Base-by-base conservation (phyloP, 2,888 invertebrate species). In the Euspilapteryx auroguttella region DNA sequence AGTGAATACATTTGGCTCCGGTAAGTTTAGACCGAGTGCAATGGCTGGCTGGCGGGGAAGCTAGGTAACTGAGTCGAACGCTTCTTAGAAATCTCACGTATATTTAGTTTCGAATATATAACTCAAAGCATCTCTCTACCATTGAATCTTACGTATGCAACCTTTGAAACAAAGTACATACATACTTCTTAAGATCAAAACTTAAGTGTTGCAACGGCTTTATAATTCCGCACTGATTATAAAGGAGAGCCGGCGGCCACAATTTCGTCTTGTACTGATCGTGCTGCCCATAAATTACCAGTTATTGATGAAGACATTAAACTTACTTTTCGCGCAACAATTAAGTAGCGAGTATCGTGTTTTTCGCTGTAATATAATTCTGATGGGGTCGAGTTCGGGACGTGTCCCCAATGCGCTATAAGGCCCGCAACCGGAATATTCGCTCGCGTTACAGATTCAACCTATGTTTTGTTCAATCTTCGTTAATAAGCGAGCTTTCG, bases 211-310 rank as follows among this genome's bases (percentile, higher is more conserved):
- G 59, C 59, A 58, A 63, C 54, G 57, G 62, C 57, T 64, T 71
- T 73, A 71, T 73, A 73, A 75, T 73, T 66, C 61, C 64, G 62
- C 61, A 61, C 65, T 73, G 73, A 75, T 75, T 75, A 71, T 71
- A 71, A 69, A 71, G 66, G 61, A 75, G 75, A 76, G 79, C 80
- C 80, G 78, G 78, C 78, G 79, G 78, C 79, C 77, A 78, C 78
- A 69, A 73, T 75, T 73, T 71, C 63, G 65, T 63, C 73, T 71
- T 69, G 71, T 68, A 66, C 52, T 50, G 66, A 61, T 69, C 75
- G 69, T 64, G 66, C 63, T 50, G 65, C 61, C 64, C 71, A 75
- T 75, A 75, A 71, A 73, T 75, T 73, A 75, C 66, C 57, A 63
- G 71, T 71, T 75, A 77, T 76, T 76, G 75, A 76, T 76, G 76